Conservation (phyloP, 2,888 invertebrate species). For the Celastrina argiolus region DNA sequence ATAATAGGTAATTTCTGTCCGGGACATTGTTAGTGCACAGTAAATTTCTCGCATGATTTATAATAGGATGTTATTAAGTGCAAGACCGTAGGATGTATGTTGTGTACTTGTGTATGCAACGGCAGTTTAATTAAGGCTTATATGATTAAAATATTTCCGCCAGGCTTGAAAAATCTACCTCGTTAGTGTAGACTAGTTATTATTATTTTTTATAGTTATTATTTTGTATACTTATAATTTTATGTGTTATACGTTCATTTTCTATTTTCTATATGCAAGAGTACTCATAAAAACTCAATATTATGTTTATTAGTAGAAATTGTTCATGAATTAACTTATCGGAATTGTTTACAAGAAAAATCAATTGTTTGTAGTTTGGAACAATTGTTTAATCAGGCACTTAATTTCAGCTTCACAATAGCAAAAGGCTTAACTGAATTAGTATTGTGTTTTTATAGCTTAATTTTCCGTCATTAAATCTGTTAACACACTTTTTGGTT, state of each 20-base stretch:
- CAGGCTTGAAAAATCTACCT: not conserved
- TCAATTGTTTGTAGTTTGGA: not conserved
- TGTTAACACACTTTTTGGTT: not conserved
- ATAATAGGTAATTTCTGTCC: not conserved
- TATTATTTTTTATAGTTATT: too few relatives aligned
- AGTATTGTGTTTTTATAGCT: not conserved
- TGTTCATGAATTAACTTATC: not conserved
- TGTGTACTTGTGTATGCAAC: not conserved
- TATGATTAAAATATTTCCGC: not conserved
- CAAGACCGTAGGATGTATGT: slow-evolving; percentile 1
- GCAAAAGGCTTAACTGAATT: not conserved
- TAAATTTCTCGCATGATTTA: not conserved
- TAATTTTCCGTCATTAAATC: not conserved
- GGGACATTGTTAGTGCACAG: not conserved
- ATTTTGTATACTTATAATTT: too few relatives aligned
- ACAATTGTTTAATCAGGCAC: not conserved
- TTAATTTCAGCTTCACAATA: not conserved
- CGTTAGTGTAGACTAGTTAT: not conserved
- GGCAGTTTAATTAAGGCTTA: not conserved
- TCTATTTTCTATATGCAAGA: too few relatives aligned
- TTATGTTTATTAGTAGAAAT: not conserved
- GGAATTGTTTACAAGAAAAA: not conserved
- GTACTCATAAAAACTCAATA: too few relatives aligned
- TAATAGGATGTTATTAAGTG: slow-evolving; percentile 8
- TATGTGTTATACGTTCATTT: too few relatives aligned